Percentiles rank a stretch among this genome's conserved stretches.
These are phyloP conservation scores for Anticlea derivata DNA, from an alignment of 2,888 invertebrate genomes.

Conservation along the genomic window DNA sequence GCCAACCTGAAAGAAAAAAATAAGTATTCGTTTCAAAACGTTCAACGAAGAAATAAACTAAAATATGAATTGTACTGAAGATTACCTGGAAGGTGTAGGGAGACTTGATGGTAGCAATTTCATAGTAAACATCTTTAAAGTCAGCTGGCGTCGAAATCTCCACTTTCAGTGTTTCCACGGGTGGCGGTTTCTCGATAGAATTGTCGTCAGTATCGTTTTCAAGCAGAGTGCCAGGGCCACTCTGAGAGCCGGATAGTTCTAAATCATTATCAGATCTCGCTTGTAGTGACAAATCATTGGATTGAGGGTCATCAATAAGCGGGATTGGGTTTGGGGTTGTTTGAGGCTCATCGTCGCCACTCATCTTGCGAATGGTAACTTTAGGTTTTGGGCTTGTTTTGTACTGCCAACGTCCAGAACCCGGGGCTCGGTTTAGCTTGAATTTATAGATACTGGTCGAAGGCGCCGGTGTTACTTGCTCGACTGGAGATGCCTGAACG, in stretches of 20 bases:
- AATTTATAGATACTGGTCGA: constrained; percentile 90
- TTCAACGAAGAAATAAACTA: constrained; percentile 3
- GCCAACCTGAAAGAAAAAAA: constrained; percentile 86
- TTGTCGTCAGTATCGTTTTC: constrained; percentile 86
- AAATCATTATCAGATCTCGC: constrained; percentile 86
- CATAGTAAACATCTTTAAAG: constrained; percentile 93
- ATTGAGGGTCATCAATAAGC: constrained; percentile 69
- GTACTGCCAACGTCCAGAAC: constrained; percentile 95
- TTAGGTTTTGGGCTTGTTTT: constrained; percentile 95
- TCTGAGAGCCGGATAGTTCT: constrained; percentile 89
- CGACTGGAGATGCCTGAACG: constrained; percentile 82
- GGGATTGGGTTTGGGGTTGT: constrained; percentile 74
- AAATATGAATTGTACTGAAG: constrained; percentile 17
- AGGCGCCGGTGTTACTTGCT: constrained; percentile 73
- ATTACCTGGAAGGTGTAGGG: constrained; percentile 94
- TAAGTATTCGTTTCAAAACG: neutral
- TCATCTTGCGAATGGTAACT: constrained; percentile 90
- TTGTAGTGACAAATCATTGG: constrained; percentile 82
- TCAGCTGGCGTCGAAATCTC: constrained; percentile 95
- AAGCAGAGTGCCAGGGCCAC: constrained; percentile 83
- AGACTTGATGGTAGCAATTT: constrained; percentile 95
- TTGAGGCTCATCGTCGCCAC: constrained; percentile 80
- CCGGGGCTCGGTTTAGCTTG: constrained; percentile 91
- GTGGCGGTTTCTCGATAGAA: constrained; percentile 85
- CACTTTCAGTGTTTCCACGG: constrained; percentile 92